Evolutionary conservation across 1,140 invertebrate species (phyloP), one percentile per base, ranked within the genome.

Genomic region (Dreissena polymorpha): DNA sequence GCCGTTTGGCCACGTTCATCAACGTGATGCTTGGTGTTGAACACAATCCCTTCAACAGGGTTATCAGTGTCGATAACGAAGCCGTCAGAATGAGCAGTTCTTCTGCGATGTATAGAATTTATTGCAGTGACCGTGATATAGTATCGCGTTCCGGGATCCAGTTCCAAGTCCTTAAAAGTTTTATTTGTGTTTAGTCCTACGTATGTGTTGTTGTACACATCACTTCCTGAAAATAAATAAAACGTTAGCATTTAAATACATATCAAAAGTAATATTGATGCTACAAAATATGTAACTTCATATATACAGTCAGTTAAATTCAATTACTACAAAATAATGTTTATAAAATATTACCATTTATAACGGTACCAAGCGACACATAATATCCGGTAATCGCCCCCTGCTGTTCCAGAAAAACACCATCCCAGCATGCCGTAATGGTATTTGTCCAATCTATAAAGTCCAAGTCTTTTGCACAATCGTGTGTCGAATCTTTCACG

Each of bases 71-170:
- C 85, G 49, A 84, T 21, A 14, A 84, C 27, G 60, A 86, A 71
- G 0, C 85, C 85, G 65, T 86, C 82, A 8, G 85, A 86, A 16
- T 64, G 50, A 27, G 75, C 57, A n/a, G 72, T 27, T 21, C 55
- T 72, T 21, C 51, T 18, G 13, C 84, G 57, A 25, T 82, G 82
- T 12, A 77, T 76, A 25, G 21, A 50, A 67, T 86, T 86, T 21
- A 57, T 51, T 18, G 85, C 85, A 10, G 64, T 74, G 23, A 86
- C 77, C 14, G 82, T 86, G n/a, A 74, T 49, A 71, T 72, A 86
- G 67, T 84, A 84, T 50, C 55, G 77, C 18, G 77, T 84, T 55
- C 82, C 85, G 14, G 57, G 60, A 25, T 74, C 50, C 25, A 86
- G 72, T 18, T 21, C 18, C 21, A 71, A 14, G 13, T 53, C n/a